A percentile compares a stretch with the other conserved stretches of the same genome.
phyloP scores from a whole-genome alignment of 2,888 invertebrate genomes.

The Timema cristinae region DNA sequence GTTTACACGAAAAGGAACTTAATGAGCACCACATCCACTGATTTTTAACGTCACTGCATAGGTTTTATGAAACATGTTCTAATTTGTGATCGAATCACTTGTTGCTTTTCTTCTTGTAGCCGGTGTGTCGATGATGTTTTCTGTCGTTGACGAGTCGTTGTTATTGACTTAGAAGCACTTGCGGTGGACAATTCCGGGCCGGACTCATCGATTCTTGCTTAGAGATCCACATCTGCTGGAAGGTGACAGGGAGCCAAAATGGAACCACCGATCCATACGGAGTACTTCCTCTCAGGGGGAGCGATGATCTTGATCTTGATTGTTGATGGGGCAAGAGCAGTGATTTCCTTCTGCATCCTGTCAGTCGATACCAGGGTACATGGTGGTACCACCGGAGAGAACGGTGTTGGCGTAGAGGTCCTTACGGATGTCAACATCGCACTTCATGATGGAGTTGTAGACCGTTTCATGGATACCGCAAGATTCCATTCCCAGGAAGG shows the following conservation, averaged over 20 bases:
- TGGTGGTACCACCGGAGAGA: slow-evolving; percentile 85
- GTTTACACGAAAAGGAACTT: slow-evolving; percentile 23
- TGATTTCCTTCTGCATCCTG: slow-evolving; percentile 88
- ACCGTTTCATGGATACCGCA: slow-evolving; percentile 92
- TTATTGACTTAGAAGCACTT: slow-evolving; percentile 60
- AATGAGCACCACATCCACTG: slow-evolving; percentile 24
- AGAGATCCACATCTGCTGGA: slow-evolving; percentile 92
- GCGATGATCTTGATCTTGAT: slow-evolving; percentile 95
- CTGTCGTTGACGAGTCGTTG: slow-evolving; percentile 1
- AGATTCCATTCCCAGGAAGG: slow-evolving; percentile 80
- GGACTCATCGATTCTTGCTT: slow-evolving; percentile 86
- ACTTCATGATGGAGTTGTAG: slow-evolving; percentile 97
- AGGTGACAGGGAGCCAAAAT: slow-evolving; percentile 85
- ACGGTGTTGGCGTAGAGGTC: slow-evolving; percentile 92
- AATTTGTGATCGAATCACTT: slow-evolving; percentile 2
- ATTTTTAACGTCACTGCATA: slow-evolving; percentile 18
- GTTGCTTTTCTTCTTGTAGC: slow-evolving; percentile 19
- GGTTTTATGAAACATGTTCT: not conserved
- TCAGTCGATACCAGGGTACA: slow-evolving; percentile 88
- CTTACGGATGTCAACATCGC: slow-evolving; percentile 93
- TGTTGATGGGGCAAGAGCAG: slow-evolving; percentile 82
- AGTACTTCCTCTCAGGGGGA: slow-evolving; percentile 86
- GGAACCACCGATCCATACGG: slow-evolving; percentile 87
- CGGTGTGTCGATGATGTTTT: slow-evolving; percentile 18
- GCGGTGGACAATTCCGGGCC: slow-evolving; percentile 71